Evolutionary conservation across 2,888 invertebrate genomes (phyloP).

Genomic region (Spicauda simplicius): DNA sequence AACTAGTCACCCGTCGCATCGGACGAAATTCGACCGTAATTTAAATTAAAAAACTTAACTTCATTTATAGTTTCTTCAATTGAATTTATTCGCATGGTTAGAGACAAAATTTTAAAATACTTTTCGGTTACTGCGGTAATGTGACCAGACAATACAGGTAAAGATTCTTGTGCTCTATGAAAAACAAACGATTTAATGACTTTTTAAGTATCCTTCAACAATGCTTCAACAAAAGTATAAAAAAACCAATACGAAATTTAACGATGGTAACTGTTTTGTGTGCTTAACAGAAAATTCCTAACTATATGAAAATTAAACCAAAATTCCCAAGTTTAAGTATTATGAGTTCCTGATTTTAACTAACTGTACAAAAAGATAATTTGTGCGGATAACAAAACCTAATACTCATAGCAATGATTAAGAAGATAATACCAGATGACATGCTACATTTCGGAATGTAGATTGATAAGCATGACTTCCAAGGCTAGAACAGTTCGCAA

Average conservation of each 20-base stretch:
- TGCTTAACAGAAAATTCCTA: too few relatives aligned
- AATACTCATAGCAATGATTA: background rate
- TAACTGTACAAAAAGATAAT: background rate
- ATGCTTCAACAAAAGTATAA: background rate
- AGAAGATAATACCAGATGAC: constrained; percentile 13
- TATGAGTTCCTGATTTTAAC: background rate
- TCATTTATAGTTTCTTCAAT: too few relatives aligned
- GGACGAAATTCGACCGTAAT: too few relatives aligned
- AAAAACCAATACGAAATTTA: too few relatives aligned
- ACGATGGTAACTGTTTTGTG: too few relatives aligned
- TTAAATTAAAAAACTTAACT: too few relatives aligned
- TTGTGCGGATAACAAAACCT: background rate
- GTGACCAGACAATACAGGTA: background rate
- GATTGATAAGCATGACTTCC: constrained; percentile 42
- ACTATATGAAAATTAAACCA: too few relatives aligned
- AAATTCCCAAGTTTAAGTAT: too few relatives aligned
- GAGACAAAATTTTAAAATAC: too few relatives aligned
- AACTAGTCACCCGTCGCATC: too few relatives aligned
- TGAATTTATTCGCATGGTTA: too few relatives aligned
- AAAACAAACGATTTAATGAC: background rate
- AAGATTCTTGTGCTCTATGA: background rate
- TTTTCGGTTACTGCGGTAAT: background rate
- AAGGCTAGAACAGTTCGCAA: constrained; percentile 65
- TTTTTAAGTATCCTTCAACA: background rate
- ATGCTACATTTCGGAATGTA: constrained; percentile 18